Percentiles rank a stretch among this genome's conserved stretches.
Evolutionary conservation across 2,888 invertebrate species (phyloP).

Genomic region (Trachelus troglodyta): DNA sequence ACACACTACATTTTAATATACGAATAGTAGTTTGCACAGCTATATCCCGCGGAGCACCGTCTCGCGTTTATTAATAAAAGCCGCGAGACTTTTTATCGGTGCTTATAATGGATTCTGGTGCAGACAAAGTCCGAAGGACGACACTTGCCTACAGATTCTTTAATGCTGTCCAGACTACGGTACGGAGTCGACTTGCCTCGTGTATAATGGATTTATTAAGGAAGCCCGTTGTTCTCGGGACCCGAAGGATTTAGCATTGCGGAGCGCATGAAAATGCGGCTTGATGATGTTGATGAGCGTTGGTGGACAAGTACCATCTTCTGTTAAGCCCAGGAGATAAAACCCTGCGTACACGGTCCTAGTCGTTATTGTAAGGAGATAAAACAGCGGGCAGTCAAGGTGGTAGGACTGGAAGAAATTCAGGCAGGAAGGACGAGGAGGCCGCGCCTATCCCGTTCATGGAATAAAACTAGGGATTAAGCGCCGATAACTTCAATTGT

Average conservation of each 20-base stretch:
- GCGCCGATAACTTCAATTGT: conserved; percentile 32
- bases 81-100: background rate
- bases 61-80: background rate
- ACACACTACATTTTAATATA: background rate
- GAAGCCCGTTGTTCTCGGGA: background rate
- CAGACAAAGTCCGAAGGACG: background rate
- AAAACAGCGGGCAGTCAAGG: conserved; percentile 7
- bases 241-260: background rate
- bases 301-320: conserved; percentile 35
- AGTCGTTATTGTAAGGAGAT: conserved; percentile 12
- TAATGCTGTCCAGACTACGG: too few relatives aligned
- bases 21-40: background rate
- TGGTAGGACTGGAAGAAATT: conserved; percentile 11
- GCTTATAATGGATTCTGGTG: background rate
- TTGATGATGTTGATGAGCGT: conserved; percentile 42
- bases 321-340: background rate
- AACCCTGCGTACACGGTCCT: background rate
- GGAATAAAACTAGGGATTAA: conserved; percentile 28
- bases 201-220: background rate
- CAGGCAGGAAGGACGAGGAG: conserved; percentile 20
- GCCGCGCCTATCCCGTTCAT: background rate
- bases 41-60: background rate
- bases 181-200: too few relatives aligned
- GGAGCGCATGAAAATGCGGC: conserved; percentile 1
- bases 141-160: too few relatives aligned